phyloP scores from a whole-genome alignment of 2,113 vertebrate genomes.

The Marmota monax region DNA sequence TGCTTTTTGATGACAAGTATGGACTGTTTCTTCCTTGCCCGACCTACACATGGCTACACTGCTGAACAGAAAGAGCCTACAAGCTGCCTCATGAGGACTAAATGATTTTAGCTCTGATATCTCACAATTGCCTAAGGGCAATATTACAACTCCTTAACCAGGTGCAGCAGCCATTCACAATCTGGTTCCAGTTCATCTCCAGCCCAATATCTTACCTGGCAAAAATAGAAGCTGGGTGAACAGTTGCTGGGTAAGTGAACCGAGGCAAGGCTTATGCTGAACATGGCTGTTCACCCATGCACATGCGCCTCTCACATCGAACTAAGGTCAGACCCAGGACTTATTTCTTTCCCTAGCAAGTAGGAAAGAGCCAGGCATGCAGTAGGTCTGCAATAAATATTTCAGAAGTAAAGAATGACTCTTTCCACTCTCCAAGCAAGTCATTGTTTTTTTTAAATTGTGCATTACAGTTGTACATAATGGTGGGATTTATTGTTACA shows the following conservation, averaged over 20 bases:
- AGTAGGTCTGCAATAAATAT: not conserved
- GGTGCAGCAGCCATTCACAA: not conserved
- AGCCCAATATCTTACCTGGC: not conserved
- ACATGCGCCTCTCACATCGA: not conserved
- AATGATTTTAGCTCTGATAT: not conserved
- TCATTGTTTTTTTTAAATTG: not conserved
- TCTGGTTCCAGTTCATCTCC: not conserved
- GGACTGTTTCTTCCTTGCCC: not conserved
- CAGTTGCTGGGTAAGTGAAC: not conserved
- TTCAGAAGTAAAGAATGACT: not conserved
- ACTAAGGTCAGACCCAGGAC: not conserved
- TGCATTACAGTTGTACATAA: too few species aligned
- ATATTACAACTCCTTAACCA: not conserved
- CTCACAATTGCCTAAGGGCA: not conserved
- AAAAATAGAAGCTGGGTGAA: not conserved
- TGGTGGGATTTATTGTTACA: too few species aligned
- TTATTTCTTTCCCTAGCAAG: not conserved
- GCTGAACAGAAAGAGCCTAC: not conserved
- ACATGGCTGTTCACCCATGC: not conserved
- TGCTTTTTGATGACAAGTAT: slow-evolving; percentile 20
- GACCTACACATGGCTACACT: not conserved
- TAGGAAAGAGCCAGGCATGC: not conserved
- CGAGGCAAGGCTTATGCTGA: not conserved
- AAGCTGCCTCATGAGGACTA: not conserved
- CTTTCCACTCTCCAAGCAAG: not conserved